Evolutionary conservation across 2,888 invertebrate genomes (phyloP), one percentile per base, ranked within the genome.

Genomic region (Drosophila yooni): DNA sequence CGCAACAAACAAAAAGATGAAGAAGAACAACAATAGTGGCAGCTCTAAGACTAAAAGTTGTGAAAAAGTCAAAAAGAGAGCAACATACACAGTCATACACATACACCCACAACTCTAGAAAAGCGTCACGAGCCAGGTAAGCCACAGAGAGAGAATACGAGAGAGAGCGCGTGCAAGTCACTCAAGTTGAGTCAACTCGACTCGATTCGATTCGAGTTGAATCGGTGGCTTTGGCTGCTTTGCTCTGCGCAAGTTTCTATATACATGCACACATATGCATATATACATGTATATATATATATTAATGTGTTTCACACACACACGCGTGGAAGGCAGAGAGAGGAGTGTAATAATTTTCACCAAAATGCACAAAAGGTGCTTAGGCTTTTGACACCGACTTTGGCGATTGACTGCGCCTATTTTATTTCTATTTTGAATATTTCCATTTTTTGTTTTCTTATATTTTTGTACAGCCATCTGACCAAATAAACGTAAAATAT

Each of bases 81-180:
- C 52, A 68, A n/a, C 21, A 70, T 48, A 61, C 36, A 70, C 51
- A 57, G 29, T 56, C 70, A 38, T 21, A 25, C 38, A 64, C 51
- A 51, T 38, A 60, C 69, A 38, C 48, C 68, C 48, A 69, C 56
- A 70, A 53, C 34, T 40, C 29, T 48, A 59, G 27, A 61, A 64
- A 63, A 51, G 62, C 61, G 69, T 64, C 76, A 73, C 61, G 56
- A 54, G 59, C 76, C 70, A 78, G 74, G 74, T 70, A 74, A 64
- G 63, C 51, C 27, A 52, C 36, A 56, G 50, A 61, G 62, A 43
- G 31, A 27, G 29, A 33, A 7, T 3, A 15, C 13, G 25, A 46
- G 21, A 11, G 31, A 61, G 72, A 62, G 67, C 46, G 50, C 33
- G 6, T 40, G 40, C 40, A 59, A 56, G 67, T 69, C 65, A 75